These are phyloP conservation scores for Drosophila elegans DNA, from an alignment of 1,140 invertebrate species.

Conservation along the genomic window DNA sequence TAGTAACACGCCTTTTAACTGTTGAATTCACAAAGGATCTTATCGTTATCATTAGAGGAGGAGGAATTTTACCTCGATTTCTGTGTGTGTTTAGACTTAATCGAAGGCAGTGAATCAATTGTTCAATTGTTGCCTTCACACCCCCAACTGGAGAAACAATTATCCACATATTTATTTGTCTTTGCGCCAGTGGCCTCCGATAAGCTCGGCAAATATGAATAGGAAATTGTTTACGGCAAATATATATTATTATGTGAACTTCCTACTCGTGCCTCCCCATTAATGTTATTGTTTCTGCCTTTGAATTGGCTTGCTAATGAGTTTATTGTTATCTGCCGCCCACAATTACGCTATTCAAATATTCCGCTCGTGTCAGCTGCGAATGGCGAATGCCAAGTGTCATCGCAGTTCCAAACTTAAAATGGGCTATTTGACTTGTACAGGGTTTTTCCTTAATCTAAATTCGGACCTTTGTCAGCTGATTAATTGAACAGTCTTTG, in stretches of 20 bases:
- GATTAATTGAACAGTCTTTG: background rate
- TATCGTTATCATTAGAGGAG: background rate
- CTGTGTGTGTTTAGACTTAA: slow-evolving; percentile 29
- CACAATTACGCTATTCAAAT: slow-evolving; percentile 38
- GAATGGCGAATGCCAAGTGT: slow-evolving; percentile 15
- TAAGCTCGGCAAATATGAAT: slow-evolving; percentile 70
- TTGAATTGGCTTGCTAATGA: slow-evolving; percentile 60
- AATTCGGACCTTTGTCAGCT: slow-evolving; percentile 7
- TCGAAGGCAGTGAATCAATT: slow-evolving; percentile 37
- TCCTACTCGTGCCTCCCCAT: slow-evolving; percentile 36
- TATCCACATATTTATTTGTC: slow-evolving; percentile 53
- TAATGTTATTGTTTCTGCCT: slow-evolving; percentile 45
- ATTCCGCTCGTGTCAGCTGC: slow-evolving; percentile 52
- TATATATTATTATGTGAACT: slow-evolving; percentile 44
- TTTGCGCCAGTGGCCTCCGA: slow-evolving; percentile 45
- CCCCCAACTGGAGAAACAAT: slow-evolving; percentile 61
- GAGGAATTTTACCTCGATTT: slow-evolving; percentile 8
- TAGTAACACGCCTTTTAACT: slow-evolving; percentile 14
- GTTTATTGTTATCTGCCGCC: slow-evolving; percentile 43
- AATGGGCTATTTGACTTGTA: slow-evolving; percentile 10
- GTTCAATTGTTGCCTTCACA: slow-evolving; percentile 24
- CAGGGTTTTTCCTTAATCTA: slow-evolving; percentile 21
- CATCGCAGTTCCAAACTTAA: slow-evolving; percentile 23
- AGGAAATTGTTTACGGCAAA: slow-evolving; percentile 61
- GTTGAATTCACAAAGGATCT: slow-evolving; percentile 6